Percentiles rank a stretch among this genome's conserved stretches.
Conservation (phyloP, 2,888 invertebrate species). For the Phanerotoma sp. region DNA sequence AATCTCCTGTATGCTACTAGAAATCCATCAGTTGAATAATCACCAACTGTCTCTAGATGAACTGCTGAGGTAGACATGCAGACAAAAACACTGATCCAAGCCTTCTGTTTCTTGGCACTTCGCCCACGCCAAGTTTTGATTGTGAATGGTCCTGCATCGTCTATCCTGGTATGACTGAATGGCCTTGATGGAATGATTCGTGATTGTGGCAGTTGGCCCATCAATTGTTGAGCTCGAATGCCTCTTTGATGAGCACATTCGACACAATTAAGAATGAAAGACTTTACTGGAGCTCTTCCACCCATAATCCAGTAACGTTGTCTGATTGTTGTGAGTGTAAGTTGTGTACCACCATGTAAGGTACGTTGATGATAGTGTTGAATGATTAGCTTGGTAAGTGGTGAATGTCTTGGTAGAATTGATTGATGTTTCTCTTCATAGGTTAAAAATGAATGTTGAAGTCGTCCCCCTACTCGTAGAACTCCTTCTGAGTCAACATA, state of each 20-base stretch:
- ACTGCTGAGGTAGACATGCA: conserved; percentile 32
- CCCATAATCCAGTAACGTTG: not conserved
- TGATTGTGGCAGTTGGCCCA: conserved; percentile 37
- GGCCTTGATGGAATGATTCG: conserved; percentile 31
- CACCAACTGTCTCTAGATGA: conserved; percentile 32
- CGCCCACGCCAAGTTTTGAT: conserved; percentile 1
- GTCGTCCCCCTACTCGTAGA: too few species aligned
- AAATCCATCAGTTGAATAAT: conserved; percentile 31
- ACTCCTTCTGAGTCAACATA: too few species aligned
- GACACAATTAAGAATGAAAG: not conserved
- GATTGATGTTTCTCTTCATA: too few species aligned
- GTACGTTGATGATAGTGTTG: not conserved
- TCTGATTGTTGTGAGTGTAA: not conserved
- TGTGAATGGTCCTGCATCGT: conserved; percentile 20
- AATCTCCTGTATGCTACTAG: conserved; percentile 32
- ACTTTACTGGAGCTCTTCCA: not conserved
- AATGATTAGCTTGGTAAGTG: not conserved
- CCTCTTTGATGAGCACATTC: not conserved
- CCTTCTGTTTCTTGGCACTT: conserved; percentile 18
- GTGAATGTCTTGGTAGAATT: not conserved
- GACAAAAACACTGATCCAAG: conserved; percentile 32
- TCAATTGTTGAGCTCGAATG: conserved; percentile 28
- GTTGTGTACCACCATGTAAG: not conserved
- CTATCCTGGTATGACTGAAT: conserved; percentile 30
- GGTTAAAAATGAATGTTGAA: too few species aligned